Percentiles rank a stretch among this genome's conserved stretches.
Evolutionary conservation across 2,113 vertebrate genomes (phyloP).

Genomic region (Ptilonorhynchus violaceus): DNA sequence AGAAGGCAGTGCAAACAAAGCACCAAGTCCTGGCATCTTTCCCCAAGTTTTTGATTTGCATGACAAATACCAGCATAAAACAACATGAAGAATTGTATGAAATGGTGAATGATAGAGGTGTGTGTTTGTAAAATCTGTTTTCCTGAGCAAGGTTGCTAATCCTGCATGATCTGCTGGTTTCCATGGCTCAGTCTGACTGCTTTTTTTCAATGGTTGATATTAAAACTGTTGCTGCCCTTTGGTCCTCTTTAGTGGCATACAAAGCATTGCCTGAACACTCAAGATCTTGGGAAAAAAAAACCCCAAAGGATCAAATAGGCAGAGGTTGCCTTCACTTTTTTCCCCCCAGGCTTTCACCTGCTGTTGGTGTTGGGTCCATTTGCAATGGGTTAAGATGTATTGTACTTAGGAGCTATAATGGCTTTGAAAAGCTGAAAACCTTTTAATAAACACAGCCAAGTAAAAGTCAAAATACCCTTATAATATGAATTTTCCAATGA

Average conservation of each 20-base stretch:
- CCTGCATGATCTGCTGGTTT: background rate
- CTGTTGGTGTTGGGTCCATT: background rate
- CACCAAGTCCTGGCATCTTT: background rate
- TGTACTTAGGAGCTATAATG: background rate
- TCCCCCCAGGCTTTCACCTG: background rate
- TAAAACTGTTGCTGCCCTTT: background rate
- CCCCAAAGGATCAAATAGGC: background rate
- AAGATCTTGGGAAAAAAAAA: background rate
- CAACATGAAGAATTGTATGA: background rate
- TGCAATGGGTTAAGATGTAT: background rate
- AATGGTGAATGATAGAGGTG: background rate
- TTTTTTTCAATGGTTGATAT: background rate
- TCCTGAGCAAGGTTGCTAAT: background rate
- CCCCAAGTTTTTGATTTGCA: background rate
- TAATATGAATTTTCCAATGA: background rate
- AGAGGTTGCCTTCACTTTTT: background rate
- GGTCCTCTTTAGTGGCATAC: background rate
- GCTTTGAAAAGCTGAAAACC: background rate
- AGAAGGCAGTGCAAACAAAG: background rate
- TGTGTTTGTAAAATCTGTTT: background rate
- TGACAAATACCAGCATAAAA: background rate
- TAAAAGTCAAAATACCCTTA: background rate
- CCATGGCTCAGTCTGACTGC: background rate
- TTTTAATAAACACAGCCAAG: background rate
- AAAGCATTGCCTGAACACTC: background rate